These are phyloP conservation scores for Onchidella celtica DNA, from an alignment of 2,888 invertebrate genomes.

Conservation along the genomic window DNA sequence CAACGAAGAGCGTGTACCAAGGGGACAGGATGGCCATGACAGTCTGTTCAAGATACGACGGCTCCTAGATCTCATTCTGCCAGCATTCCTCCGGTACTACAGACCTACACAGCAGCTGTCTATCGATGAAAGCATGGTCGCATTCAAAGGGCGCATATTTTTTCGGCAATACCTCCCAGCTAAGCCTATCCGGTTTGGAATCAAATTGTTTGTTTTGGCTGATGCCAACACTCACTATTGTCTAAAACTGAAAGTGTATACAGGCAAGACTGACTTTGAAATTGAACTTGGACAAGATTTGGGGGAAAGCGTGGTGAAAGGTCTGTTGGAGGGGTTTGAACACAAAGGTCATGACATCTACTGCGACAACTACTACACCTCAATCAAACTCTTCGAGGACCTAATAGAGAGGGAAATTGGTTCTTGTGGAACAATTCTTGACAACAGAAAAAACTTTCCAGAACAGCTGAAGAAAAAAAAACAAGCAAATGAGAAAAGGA, in stretches of 20 bases:
- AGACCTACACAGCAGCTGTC: slow-evolving; percentile 16
- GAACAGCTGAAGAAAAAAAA: not conserved
- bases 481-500: not conserved
- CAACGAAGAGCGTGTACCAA: not conserved
- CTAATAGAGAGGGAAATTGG: not conserved
- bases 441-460: slow-evolving; percentile 12
- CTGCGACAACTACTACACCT: slow-evolving; percentile 15
- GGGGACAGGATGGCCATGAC: slow-evolving; percentile 29
- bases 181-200: not conserved
- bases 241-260: not conserved
- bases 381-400: not conserved
- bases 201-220: not conserved
- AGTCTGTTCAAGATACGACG: slow-evolving; percentile 22
- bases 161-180: not conserved
- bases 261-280: not conserved
- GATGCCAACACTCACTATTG: slow-evolving; percentile 8
- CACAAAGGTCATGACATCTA: not conserved
- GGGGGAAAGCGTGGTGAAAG: slow-evolving; percentile 12
- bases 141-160: slow-evolving; percentile 14
- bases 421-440: not conserved
- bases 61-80: not conserved
- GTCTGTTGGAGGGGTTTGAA: not conserved
- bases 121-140: not conserved
- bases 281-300: slow-evolving; percentile 1
- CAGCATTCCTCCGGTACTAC: not conserved